Evolutionary conservation across 2,797 vertebrate species (phyloP), one percentile per base, ranked within the genome.

Genomic region (Acrocephalus scirpaceus): DNA sequence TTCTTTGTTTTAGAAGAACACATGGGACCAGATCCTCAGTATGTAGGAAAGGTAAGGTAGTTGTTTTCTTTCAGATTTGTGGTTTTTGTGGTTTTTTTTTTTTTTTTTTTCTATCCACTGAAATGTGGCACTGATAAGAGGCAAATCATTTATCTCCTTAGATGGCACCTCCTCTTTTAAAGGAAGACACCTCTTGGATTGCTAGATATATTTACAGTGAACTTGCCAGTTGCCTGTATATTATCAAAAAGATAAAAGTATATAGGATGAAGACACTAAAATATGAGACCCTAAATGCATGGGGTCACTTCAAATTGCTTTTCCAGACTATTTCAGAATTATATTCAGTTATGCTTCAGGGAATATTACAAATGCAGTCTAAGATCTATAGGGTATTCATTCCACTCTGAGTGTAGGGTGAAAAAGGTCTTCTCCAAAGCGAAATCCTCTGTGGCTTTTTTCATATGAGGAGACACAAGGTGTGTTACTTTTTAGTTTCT

Each of bases 1-100:
- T 99, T 99, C 99, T 99, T 99, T 98, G 99, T 99, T 99, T 99
- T 99, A 99, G 99, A 99, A 99, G 99, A 99, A 98, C 99, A 99
- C 93, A 98, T 99, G 97, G 99, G 99, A 98, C 98, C 99, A 66
- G 99, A 99, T 45, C 98, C 99, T 74, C 99, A 99, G 86, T 99
- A 99, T 87, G 99, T 99, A 71, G 99, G 99, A 97, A 99, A 99
- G 98, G 99, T 99, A 99, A 98, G 94, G 50, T 34, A 5, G 0
- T 48, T 56, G 19, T 66, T 51, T 77, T 84, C 18, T 86, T 60
- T 47, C 54, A 9, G 5, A 51, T 60, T 84, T 78, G 38, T 38
- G 38, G 38, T 38, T 38, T 38, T 38, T 38, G 27, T 2, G 45
- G n/a, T n/a, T n/a, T n/a, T n/a, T n/a, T n/a, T n/a, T 91, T 45